phyloP scores from a whole-genome alignment of 1,140 invertebrate genomes.

The Drosophila pectinifera region DNA sequence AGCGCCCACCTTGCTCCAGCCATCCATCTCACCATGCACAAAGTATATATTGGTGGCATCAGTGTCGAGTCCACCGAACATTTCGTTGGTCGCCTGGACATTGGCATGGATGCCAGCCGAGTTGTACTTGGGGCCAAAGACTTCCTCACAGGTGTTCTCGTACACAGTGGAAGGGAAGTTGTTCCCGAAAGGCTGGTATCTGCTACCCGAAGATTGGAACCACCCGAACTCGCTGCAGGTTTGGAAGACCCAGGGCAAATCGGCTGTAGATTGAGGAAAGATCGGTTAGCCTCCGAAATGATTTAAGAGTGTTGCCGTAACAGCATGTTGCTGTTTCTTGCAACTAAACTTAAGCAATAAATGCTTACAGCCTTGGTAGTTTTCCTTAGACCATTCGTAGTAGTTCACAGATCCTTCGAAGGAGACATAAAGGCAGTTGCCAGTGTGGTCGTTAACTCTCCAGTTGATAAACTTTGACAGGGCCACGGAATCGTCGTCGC shows the following conservation, averaged over 20 bases:
- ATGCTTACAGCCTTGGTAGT: conserved; percentile 59
- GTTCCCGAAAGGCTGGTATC: conserved; percentile 88
- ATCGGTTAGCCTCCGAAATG: neutral
- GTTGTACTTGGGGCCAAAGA: conserved; percentile 86
- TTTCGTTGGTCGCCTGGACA: conserved; percentile 86
- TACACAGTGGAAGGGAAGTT: conserved; percentile 87
- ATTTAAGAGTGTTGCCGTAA: no score
- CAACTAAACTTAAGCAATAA: no score
- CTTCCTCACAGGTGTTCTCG: conserved; percentile 88
- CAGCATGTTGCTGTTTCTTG: no score
- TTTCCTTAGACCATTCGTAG: conserved; percentile 61
- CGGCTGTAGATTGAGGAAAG: conserved; percentile 18
- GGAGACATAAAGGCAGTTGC: conserved; percentile 46
- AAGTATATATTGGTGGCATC: conserved; percentile 88
- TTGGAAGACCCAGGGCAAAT: conserved; percentile 88
- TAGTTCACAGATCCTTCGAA: conserved; percentile 60
- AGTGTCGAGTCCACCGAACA: conserved; percentile 87
- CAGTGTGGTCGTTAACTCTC: conserved; percentile 20
- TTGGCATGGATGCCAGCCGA: conserved; percentile 39
- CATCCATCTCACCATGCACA: conserved; percentile 88
- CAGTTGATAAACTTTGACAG: conserved; percentile 61
- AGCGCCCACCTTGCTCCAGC: conserved; percentile 88
- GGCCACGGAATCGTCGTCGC: conserved; percentile 65
- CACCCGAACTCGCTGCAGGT: conserved; percentile 91
- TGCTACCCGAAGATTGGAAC: conserved; percentile 88